Conservation (phyloP, 2,888 invertebrate genomes). For the Agrenia bidenticulata region DNA sequence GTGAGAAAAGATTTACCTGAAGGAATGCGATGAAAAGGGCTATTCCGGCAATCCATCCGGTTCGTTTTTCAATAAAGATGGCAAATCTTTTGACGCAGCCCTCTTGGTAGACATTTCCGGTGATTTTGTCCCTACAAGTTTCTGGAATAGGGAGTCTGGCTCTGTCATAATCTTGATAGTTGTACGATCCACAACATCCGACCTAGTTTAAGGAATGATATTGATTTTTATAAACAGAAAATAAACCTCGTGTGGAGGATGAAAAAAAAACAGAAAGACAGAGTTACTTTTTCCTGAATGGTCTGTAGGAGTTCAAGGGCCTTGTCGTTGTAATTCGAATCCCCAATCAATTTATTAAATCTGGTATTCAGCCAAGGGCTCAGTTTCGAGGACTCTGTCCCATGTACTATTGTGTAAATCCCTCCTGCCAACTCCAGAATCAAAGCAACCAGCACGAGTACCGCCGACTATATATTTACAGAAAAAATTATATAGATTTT, state of each 20-base stretch:
- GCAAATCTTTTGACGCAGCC: conserved; percentile 85
- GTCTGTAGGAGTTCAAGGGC: conserved; percentile 70
- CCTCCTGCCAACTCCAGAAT: conserved; percentile 72
- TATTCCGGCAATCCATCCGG: conserved; percentile 79
- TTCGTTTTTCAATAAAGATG: conserved; percentile 82
- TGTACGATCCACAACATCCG: conserved; percentile 86
- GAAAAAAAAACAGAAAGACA: conserved; percentile 8
- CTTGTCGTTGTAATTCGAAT: conserved; percentile 71
- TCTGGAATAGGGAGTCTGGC: conserved; percentile 76
- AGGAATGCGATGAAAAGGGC: conserved; percentile 74
- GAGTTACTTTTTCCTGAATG: conserved; percentile 80
- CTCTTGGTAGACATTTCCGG: conserved; percentile 83
- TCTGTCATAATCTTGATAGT: conserved; percentile 77
- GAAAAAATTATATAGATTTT: background rate
- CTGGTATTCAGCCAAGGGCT: conserved; percentile 73
- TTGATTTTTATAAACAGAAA: conserved; percentile 18
- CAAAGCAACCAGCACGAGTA: conserved; percentile 71
- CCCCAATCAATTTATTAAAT: conserved; percentile 69
- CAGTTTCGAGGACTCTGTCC: conserved; percentile 75
- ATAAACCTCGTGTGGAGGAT: background rate
- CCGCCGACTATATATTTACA: conserved; percentile 66
- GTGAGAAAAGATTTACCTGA: conserved; percentile 62
- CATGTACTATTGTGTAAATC: conserved; percentile 74
- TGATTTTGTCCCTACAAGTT: conserved; percentile 82
- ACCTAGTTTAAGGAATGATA: conserved; percentile 61